Conservation (phyloP, 2,113 vertebrate species). For the Microcebus lehilahytsara region DNA sequence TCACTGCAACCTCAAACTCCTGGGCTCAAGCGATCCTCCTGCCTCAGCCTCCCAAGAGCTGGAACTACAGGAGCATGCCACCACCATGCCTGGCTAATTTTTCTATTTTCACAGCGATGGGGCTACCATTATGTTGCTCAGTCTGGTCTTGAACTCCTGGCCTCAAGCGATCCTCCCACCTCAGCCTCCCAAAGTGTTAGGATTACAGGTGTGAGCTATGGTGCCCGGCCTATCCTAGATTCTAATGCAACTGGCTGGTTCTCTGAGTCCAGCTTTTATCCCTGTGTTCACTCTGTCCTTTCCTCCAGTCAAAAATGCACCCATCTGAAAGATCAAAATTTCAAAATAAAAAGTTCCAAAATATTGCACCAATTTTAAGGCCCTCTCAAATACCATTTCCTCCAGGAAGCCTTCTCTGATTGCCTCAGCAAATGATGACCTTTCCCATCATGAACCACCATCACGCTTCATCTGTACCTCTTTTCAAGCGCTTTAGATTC, state of each 20-base stretch:
- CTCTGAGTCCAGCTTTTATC: not conserved
- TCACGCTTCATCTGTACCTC: not conserved
- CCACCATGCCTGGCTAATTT: too few species aligned
- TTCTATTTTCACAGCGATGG: too few species aligned
- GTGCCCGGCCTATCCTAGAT: not conserved
- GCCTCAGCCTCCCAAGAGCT: too few species aligned
- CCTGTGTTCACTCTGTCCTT: not conserved
- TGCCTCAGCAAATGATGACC: rapidly evolving
- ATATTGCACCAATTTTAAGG: not conserved
- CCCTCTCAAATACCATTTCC: not conserved
- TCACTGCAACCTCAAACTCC: too few species aligned
- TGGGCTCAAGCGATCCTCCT: too few species aligned
- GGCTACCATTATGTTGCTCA: too few species aligned
- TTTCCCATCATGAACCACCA: not conserved
- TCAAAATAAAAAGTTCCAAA: not conserved
- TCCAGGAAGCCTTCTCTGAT: not conserved
- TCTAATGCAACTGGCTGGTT: not conserved
- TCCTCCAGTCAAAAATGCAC: not conserved
- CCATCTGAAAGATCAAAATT: not conserved
- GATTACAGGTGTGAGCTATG: too few species aligned
- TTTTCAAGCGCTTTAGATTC: not conserved
- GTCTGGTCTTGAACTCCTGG: too few species aligned
- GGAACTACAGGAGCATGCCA: too few species aligned
- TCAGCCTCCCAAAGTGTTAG: too few species aligned
- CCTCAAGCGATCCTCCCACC: too few species aligned